Evolutionary conservation across 2,888 invertebrate species (phyloP).

Genomic region (Chloromyia formosa): DNA sequence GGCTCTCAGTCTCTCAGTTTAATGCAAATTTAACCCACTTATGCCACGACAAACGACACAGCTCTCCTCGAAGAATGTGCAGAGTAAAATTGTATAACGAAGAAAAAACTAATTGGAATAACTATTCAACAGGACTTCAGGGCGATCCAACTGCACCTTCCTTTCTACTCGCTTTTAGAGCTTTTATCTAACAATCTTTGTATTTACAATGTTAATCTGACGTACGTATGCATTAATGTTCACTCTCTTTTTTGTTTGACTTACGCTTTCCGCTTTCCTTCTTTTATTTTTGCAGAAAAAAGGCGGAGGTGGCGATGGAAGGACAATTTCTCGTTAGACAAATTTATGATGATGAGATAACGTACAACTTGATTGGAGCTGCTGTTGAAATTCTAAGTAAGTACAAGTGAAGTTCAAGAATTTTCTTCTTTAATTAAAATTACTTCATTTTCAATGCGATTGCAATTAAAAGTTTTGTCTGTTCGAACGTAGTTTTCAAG

Average conservation of each 20-base stretch:
- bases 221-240: no score
- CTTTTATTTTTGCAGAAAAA: constrained; percentile 72
- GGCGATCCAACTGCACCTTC: no score
- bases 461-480: neutral
- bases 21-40: constrained; percentile 21
- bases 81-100: constrained; percentile 3
- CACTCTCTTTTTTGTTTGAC: no score
- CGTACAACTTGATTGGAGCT: constrained; percentile 91
- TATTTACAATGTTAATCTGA: no score
- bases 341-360: constrained; percentile 94
- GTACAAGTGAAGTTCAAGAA: constrained; percentile 57
- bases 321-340: constrained; percentile 94
- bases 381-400: constrained; percentile 91
- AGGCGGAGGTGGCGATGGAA: constrained; percentile 93
- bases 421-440: neutral
- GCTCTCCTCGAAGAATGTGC: neutral
- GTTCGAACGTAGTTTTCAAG: neutral
- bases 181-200: no score
- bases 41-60: neutral
- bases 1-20: neutral
- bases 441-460: neutral
- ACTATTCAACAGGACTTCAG: constrained; percentile 7
- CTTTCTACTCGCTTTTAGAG: no score
- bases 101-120: constrained; percentile 26
- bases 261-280: no score